phyloP scores from a whole-genome alignment of 2,797 vertebrate species.

The Picus viridis region DNA sequence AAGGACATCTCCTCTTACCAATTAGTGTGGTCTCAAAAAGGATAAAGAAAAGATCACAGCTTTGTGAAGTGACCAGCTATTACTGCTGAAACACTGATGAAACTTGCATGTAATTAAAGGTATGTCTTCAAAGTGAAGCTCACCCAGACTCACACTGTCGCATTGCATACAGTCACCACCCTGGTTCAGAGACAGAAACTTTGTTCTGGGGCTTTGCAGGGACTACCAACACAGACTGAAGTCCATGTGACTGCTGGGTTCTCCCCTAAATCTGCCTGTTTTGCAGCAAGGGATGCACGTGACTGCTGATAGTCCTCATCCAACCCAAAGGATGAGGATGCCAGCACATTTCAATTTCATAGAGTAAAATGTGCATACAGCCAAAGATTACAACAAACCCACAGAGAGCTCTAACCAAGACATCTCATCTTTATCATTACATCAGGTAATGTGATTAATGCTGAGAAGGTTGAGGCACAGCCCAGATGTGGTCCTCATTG shows the following conservation, averaged over 20 bases:
- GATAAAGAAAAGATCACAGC: background rate
- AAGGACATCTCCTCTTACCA: background rate
- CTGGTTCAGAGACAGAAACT: background rate
- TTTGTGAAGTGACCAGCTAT: background rate
- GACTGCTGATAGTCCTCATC: background rate
- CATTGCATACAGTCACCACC: background rate
- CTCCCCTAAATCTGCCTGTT: background rate
- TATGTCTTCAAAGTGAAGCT: background rate
- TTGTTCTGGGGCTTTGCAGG: background rate
- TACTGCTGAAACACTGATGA: background rate
- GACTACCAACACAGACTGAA: background rate
- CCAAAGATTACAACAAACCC: background rate
- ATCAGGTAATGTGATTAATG: background rate
- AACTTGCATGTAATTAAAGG: background rate
- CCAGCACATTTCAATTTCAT: background rate
- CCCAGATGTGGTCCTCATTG: background rate
- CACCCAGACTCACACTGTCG: background rate
- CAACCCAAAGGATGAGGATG: background rate
- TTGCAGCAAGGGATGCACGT: accelerated
- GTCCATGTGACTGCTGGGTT: accelerated
- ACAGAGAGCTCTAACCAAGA: background rate
- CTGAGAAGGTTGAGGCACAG: background rate
- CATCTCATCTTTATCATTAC: background rate
- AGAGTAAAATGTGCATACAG: background rate
- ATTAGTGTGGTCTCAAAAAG: background rate